Percentiles rank a stretch among this genome's conserved stretches.
Conservation (phyloP, 1,140 invertebrate species). For the Polypedilum pembai region DNA sequence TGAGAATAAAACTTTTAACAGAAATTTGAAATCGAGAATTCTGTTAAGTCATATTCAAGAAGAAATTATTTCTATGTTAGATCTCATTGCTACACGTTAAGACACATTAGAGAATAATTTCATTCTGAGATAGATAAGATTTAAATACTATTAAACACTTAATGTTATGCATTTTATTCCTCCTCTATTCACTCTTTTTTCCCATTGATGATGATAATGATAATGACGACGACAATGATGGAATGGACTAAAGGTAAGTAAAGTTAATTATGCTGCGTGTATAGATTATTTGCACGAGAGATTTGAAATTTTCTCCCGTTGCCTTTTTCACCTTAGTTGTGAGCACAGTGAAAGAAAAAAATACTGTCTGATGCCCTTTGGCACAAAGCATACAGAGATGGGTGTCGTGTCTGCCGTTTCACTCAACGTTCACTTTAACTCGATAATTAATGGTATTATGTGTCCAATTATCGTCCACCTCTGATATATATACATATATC, state of each 20-base stretch:
- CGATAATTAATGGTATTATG: constrained; percentile 18
- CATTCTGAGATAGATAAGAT: too few species aligned
- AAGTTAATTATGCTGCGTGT: constrained; percentile 4
- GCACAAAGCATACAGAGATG: neutral
- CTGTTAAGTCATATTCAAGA: too few species aligned
- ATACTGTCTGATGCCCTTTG: neutral
- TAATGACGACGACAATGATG: neutral
- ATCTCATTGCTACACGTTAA: too few species aligned
- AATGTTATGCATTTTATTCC: too few species aligned
- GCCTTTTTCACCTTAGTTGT: too few species aligned
- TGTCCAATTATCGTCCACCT: constrained; percentile 4
- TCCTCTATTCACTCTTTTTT: too few species aligned
- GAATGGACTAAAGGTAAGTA: neutral
- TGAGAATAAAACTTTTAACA: too few species aligned
- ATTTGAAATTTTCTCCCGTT: too few species aligned
- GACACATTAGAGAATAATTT: too few species aligned
- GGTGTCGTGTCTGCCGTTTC: neutral
- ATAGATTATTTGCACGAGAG: constrained; percentile 3
- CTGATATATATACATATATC: neutral
- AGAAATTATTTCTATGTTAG: too few species aligned
- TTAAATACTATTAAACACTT: too few species aligned
- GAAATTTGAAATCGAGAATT: too few species aligned
- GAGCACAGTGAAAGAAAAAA: neutral
- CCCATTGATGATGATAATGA: neutral
- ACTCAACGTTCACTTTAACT: constrained; percentile 5